Conservation (phyloP, 2,113 vertebrate species). For the Mohoua ochrocephala region DNA sequence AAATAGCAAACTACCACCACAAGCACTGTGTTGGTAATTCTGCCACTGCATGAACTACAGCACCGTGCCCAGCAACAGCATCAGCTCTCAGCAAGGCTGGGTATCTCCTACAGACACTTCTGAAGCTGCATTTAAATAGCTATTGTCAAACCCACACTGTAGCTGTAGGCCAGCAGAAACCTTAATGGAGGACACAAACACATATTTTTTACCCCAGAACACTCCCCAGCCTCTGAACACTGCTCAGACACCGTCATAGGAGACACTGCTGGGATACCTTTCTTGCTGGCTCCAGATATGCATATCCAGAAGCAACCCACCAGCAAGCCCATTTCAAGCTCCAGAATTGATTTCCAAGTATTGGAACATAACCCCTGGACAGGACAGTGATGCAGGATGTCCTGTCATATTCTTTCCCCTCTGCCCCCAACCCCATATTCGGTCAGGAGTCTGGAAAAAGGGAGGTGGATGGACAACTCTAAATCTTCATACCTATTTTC, state of each 20-base stretch:
- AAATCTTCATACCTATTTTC: not conserved
- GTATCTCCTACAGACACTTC: not conserved
- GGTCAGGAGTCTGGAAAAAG: not conserved
- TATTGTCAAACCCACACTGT: not conserved
- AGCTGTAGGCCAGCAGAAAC: not conserved
- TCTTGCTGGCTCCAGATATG: not conserved
- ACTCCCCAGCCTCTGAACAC: not conserved
- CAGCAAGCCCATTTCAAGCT: not conserved
- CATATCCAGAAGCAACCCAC: not conserved
- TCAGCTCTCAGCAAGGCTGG: not conserved
- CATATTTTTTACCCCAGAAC: not conserved
- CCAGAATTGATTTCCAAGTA: not conserved
- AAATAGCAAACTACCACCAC: not conserved
- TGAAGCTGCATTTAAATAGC: not conserved
- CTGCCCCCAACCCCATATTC: not conserved
- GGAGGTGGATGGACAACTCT: not conserved
- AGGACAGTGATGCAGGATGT: not conserved
- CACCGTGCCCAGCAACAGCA: not conserved
- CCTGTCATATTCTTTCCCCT: not conserved
- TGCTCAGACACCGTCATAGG: not conserved
- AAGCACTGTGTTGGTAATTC: not conserved
- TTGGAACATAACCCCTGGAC: not conserved
- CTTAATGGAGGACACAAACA: not conserved
- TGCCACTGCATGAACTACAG: rapidly evolving
- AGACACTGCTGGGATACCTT: not conserved